Evolutionary conservation across 2,888 invertebrate species (phyloP).

Genomic region (Xanthorhoe spadicearia): DNA sequence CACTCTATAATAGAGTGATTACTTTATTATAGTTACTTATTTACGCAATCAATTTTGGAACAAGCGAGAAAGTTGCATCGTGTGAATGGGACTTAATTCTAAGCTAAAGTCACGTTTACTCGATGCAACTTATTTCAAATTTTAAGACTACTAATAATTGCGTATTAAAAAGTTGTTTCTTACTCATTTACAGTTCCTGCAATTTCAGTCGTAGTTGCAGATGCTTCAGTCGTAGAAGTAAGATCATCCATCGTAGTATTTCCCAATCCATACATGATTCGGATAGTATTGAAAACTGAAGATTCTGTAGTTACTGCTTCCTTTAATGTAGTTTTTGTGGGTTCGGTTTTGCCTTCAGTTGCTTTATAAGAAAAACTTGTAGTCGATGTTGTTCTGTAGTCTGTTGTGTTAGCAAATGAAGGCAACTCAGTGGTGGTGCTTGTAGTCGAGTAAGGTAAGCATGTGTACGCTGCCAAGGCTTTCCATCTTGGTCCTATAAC

Average conservation of each 20-base stretch:
- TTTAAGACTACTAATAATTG: too few relatives aligned
- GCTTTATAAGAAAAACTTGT: too few relatives aligned
- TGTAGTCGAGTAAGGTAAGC: slow-evolving; percentile 2
- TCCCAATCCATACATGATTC: background rate
- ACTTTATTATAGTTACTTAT: too few relatives aligned
- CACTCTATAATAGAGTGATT: too few relatives aligned
- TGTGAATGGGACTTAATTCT: too few relatives aligned
- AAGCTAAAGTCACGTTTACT: too few relatives aligned
- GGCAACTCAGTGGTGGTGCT: background rate
- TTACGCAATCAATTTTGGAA: too few relatives aligned
- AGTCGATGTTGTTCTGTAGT: background rate
- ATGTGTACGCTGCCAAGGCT: background rate
- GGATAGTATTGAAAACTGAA: background rate
- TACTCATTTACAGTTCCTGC: background rate
- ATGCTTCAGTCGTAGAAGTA: too few relatives aligned
- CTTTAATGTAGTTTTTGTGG: background rate
- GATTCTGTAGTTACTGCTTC: background rate
- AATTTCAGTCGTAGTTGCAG: background rate
- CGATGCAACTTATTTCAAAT: too few relatives aligned
- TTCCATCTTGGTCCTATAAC: background rate
- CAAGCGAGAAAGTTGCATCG: too few relatives aligned
- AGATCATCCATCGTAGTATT: background rate
- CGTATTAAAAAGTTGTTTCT: background rate
- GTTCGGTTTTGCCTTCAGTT: background rate
- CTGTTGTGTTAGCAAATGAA: background rate